These are phyloP conservation scores for Lasioglossum calceatum DNA, from an alignment of 2,888 invertebrate genomes.

Conservation along the genomic window DNA sequence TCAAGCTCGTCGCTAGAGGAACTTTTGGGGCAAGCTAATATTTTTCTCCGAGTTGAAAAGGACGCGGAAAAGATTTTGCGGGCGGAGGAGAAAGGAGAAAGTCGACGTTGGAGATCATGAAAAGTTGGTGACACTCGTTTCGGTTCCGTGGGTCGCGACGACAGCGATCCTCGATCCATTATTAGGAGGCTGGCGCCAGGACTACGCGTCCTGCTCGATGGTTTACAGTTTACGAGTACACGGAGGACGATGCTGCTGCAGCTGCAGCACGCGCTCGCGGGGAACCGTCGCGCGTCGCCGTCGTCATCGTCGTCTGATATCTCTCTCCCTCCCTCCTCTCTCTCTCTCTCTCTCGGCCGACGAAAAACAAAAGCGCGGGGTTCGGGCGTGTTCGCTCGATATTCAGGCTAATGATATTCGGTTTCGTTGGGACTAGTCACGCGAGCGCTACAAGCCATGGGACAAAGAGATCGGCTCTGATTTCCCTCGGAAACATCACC, in stretches of 20 bases:
- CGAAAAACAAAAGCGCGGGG: slow-evolving; percentile 54
- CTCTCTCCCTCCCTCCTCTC: background rate
- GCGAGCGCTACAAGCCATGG: slow-evolving; percentile 33
- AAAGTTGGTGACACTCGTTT: slow-evolving; percentile 16
- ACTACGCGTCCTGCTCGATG: background rate
- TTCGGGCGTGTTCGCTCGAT: slow-evolving; percentile 54
- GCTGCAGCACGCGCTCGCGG: background rate
- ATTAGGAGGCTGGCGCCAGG: slow-evolving; percentile 49
- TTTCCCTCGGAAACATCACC: slow-evolving; percentile 25
- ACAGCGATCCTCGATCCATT: slow-evolving; percentile 33
- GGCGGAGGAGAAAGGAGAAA: background rate
- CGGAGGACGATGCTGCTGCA: background rate
- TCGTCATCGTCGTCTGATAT: slow-evolving; percentile 4
- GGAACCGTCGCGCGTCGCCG: background rate
- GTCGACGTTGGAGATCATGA: background rate
- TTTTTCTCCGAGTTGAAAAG: background rate
- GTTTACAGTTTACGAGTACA: slow-evolving; percentile 28
- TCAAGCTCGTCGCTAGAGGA: background rate
- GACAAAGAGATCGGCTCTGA: slow-evolving; percentile 47
- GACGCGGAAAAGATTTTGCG: background rate
- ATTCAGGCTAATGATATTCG: slow-evolving; percentile 65
- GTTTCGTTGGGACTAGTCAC: slow-evolving; percentile 45
- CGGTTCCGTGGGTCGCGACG: slow-evolving; percentile 14
- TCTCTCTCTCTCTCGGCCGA: background rate
- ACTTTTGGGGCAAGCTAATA: slow-evolving; percentile 6